Percentiles rank a stretch among this genome's conserved stretches.
These are phyloP conservation scores for Colletes gigas DNA, from an alignment of 1,140 invertebrate species.

Conservation along the genomic window DNA sequence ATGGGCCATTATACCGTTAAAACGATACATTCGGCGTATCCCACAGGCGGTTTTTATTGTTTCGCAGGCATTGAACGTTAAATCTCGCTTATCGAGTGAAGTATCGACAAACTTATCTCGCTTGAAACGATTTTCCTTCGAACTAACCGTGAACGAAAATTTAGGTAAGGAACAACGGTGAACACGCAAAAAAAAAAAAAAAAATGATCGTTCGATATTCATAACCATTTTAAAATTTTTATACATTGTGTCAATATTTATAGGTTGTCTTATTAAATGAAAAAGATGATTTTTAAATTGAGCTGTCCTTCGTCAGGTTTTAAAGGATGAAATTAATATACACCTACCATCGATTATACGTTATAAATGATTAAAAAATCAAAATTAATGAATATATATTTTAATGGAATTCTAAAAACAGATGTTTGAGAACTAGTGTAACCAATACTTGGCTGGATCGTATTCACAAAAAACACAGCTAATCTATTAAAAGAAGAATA, in stretches of 20 bases:
- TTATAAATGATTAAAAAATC: too few relatives aligned
- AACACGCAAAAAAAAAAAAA: too few relatives aligned
- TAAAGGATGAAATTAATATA: too few relatives aligned
- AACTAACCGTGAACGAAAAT: constrained; percentile 25
- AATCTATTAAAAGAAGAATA: constrained; percentile 32
- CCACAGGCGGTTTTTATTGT: constrained; percentile 45
- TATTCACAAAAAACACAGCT: neutral
- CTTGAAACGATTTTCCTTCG: constrained; percentile 24
- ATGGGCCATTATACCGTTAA: constrained; percentile 57
- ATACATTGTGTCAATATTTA: too few relatives aligned
- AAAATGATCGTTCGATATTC: neutral
- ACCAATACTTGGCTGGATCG: neutral
- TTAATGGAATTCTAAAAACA: too few relatives aligned
- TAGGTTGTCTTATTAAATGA: too few relatives aligned
- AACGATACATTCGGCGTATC: constrained; percentile 37
- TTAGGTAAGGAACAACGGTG: neutral
- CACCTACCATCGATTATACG: too few relatives aligned
- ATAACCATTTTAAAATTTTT: neutral
- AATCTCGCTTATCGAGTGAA: constrained; percentile 52
- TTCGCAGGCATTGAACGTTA: constrained; percentile 45
- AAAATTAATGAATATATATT: too few relatives aligned
- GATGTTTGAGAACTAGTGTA: too few relatives aligned
- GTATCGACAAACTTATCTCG: constrained; percentile 40
- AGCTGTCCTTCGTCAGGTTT: too few relatives aligned
- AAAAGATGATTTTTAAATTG: too few relatives aligned